Conservation (phyloP, 2,888 invertebrate species). For the Drosophila hawaiiensis region DNA sequence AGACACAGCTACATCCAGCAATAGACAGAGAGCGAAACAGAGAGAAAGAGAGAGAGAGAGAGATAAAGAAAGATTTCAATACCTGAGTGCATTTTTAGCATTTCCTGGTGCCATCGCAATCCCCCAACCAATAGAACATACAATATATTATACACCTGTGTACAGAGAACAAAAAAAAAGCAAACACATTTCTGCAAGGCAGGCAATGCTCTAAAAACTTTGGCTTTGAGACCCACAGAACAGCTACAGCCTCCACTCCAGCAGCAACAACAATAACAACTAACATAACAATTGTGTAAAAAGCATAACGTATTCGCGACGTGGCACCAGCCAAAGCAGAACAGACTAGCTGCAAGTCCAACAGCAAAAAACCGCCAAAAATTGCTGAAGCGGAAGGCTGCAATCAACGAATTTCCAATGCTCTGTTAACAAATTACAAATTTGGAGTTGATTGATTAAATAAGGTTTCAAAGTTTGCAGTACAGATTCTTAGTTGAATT, state of each 20-base stretch:
- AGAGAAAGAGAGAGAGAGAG: neutral
- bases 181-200: conserved; percentile 37
- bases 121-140: conserved; percentile 41
- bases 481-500: neutral
- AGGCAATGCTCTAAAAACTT: conserved; percentile 34
- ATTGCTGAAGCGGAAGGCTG: conserved; percentile 29
- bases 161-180: conserved; percentile 33
- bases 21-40: neutral
- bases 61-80: conserved; percentile 58
- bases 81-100: conserved; percentile 72
- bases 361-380: conserved; percentile 27
- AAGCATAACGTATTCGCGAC: conserved; percentile 75
- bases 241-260: conserved; percentile 16
- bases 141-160: conserved; percentile 54
- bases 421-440: conserved; percentile 9
- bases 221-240: conserved; percentile 8
- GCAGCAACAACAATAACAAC: conserved; percentile 53
- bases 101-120: conserved; percentile 59
- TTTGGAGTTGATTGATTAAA: neutral
- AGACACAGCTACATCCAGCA: neutral
- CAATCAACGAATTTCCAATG: conserved; percentile 24
- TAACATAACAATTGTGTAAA: conserved; percentile 67
- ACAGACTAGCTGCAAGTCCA: conserved; percentile 22
- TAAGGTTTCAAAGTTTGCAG: neutral
- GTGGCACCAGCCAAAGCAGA: conserved; percentile 52